phyloP scores from a whole-genome alignment of 1,140 invertebrate genomes.

The Drosophila bocki region DNA sequence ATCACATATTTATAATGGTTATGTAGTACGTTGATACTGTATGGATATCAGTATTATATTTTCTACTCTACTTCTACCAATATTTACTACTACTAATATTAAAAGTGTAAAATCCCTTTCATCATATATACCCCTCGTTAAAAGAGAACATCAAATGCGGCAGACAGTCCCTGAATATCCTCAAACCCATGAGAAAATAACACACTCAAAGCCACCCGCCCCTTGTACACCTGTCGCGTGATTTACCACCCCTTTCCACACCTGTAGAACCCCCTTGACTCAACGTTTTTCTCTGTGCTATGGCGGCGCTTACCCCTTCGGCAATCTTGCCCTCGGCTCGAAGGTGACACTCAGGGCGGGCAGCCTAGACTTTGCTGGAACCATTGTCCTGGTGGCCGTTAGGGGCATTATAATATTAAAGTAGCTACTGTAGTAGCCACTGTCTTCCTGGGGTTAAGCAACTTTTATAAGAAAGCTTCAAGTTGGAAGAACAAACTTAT shows the following conservation, averaged over 20 bases:
- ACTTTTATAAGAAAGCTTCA: slow-evolving; percentile 12
- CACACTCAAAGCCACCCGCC: not conserved
- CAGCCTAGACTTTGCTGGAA: not conserved
- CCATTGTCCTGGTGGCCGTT: slow-evolving; percentile 6
- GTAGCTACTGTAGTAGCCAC: not conserved
- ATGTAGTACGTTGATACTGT: no score
- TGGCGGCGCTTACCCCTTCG: slow-evolving; percentile 25
- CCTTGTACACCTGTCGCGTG: slow-evolving; percentile 11
- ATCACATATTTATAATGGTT: no score
- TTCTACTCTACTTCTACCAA: no score
- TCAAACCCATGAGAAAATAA: not conserved
- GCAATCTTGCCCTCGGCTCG: slow-evolving; percentile 2
- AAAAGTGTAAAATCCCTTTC: not conserved
- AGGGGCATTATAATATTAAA: not conserved
- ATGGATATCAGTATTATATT: not conserved
- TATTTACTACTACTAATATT: not conserved
- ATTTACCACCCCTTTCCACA: slow-evolving; percentile 9
- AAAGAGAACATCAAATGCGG: not conserved
- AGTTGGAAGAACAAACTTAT: not conserved
- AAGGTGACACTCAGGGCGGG: not conserved
- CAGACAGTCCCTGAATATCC: slow-evolving; percentile 8
- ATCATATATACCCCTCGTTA: not conserved
- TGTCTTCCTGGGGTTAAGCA: not conserved
- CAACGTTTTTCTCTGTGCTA: not conserved
- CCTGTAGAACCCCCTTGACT: not conserved